phyloP scores from a whole-genome alignment of 2,888 invertebrate species.

The Lasioglossum lativentre region DNA sequence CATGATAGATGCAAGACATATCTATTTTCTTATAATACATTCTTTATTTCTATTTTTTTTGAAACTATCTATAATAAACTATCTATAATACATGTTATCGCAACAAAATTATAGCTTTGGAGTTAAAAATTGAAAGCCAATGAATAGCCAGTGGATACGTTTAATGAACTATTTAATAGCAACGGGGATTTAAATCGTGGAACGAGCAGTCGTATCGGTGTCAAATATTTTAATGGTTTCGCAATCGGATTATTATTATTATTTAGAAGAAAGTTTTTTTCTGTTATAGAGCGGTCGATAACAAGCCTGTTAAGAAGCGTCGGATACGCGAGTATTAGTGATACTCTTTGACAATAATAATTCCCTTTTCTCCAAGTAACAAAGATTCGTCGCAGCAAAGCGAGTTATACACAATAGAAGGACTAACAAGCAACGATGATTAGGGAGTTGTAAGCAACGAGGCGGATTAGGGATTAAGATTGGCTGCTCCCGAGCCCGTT shows the following conservation, averaged over 20 bases:
- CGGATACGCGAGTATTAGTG: too few relatives aligned
- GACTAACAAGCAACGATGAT: constrained; percentile 42
- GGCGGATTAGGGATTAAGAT: constrained; percentile 34
- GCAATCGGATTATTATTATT: background rate
- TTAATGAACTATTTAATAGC: too few relatives aligned
- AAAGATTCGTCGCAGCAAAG: background rate
- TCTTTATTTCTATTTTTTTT: too few relatives aligned
- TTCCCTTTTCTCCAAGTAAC: background rate
- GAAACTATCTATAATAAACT: too few relatives aligned
- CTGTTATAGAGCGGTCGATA: background rate
- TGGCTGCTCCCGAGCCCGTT: constrained; percentile 16
- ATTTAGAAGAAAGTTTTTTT: background rate
- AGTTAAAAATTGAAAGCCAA: too few relatives aligned
- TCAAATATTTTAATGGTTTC: background rate
- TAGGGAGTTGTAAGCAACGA: constrained; percentile 27
- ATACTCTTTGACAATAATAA: background rate
- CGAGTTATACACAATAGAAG: background rate
- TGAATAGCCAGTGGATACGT: too few relatives aligned
- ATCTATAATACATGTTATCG: too few relatives aligned
- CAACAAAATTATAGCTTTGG: too few relatives aligned
- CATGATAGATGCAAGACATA: too few relatives aligned
- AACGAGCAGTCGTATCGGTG: too few relatives aligned
- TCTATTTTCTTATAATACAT: too few relatives aligned
- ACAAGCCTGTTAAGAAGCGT: background rate
- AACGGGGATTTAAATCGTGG: too few relatives aligned